phyloP scores from a whole-genome alignment of 2,888 invertebrate genomes.

The Agelastica alni region DNA sequence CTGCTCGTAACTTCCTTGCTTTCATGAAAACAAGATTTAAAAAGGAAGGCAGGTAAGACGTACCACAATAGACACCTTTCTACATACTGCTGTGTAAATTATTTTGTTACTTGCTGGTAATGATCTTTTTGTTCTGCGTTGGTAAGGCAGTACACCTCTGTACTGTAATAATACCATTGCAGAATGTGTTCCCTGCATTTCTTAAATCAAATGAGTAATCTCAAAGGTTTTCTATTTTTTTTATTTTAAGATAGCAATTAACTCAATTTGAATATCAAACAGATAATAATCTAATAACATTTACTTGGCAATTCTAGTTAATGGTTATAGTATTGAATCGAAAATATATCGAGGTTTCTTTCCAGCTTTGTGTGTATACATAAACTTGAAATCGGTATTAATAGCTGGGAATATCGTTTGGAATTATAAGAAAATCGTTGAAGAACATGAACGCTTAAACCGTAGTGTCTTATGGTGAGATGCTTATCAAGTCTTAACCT shows the following conservation, averaged over 20 bases:
- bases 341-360: background rate
- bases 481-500: too few species aligned
- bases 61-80: too few species aligned
- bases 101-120: too few species aligned
- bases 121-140: too few species aligned
- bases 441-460: too few species aligned
- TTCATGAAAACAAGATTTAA: too few species aligned
- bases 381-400: background rate
- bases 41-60: too few species aligned
- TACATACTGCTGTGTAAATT: too few species aligned
- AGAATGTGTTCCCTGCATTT: background rate
- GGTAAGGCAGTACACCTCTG: background rate
- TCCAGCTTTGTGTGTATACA: background rate
- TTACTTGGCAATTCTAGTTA: conserved; percentile 10
- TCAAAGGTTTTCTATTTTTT: background rate
- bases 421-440: too few species aligned
- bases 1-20: too few species aligned
- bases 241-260: conserved; percentile 7
- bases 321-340: conserved; percentile 12
- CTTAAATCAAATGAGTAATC: background rate
- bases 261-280: conserved; percentile 12
- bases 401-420: background rate
- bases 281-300: conserved; percentile 20
- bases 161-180: background rate
- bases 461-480: too few species aligned